Evolutionary conservation across 2,113 vertebrate species (phyloP).

Genomic region (Falco punctatus): DNA sequence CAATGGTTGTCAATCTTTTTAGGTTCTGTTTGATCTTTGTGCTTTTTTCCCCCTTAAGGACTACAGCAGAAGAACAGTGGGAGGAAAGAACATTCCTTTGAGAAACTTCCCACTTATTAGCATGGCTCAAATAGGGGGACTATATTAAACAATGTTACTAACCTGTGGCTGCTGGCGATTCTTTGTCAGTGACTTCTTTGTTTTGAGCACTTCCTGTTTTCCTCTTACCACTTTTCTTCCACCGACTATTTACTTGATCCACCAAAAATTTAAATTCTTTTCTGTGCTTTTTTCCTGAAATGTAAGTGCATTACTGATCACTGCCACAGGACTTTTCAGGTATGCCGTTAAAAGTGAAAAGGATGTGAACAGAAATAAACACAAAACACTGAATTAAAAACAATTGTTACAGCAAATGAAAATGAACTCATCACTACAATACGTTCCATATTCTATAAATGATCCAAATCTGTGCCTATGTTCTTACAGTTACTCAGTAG

Average conservation of each 20-base stretch:
- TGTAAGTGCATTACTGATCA: not conserved
- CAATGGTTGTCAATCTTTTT: not conserved
- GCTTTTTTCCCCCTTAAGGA: not conserved
- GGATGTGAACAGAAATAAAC: not conserved
- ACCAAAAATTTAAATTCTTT: conserved; percentile 86
- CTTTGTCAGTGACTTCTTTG: not conserved
- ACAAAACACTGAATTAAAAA: not conserved
- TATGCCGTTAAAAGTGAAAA: not conserved
- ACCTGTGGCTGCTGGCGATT: conserved; percentile 27
- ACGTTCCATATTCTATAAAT: not conserved
- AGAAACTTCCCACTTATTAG: not conserved
- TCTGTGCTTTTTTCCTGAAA: conserved; percentile 88
- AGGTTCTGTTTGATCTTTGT: not conserved
- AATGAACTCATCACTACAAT: not conserved
- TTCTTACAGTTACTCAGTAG: not conserved
- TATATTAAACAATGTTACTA: not conserved
- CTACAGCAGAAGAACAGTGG: not conserved
- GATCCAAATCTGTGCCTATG: not conserved
- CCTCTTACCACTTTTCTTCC: conserved; percentile 64
- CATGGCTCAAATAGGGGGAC: not conserved
- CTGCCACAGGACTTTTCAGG: not conserved
- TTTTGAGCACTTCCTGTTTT: not conserved
- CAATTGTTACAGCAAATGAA: not conserved
- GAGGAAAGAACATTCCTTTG: not conserved
- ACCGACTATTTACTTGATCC: conserved; percentile 82